Evolutionary conservation across 2,113 vertebrate species (phyloP).

Genomic region (Xenopus tropicalis): UCB_Xtro_10.0 CM004444.2:80955501-80956000

Average conservation of each 20-base stretch:
- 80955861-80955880: background rate
- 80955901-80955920: slow-evolving; percentile 6
- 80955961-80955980: background rate
- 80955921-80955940: background rate
- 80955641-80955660: background rate
- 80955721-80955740: slow-evolving; percentile 81
- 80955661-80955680: background rate
- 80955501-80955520: too few relatives aligned
- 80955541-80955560: too few relatives aligned
- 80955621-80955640: background rate
- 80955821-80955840: slow-evolving; percentile 29
- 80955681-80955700: slow-evolving; percentile 51
- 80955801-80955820: slow-evolving; percentile 68
- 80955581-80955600: background rate
- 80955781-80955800: slow-evolving; percentile 69
- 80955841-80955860: background rate
- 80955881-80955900: slow-evolving; percentile 5
- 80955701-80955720: slow-evolving; percentile 69
- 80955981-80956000: background rate
- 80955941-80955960: background rate
- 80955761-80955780: slow-evolving; percentile 76
- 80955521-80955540: too few relatives aligned
- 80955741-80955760: slow-evolving; percentile 81
- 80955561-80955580: too few relatives aligned
- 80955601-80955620: background rate